Conservation (phyloP, 2,888 invertebrate genomes). For the Macrophya annulata region DNA sequence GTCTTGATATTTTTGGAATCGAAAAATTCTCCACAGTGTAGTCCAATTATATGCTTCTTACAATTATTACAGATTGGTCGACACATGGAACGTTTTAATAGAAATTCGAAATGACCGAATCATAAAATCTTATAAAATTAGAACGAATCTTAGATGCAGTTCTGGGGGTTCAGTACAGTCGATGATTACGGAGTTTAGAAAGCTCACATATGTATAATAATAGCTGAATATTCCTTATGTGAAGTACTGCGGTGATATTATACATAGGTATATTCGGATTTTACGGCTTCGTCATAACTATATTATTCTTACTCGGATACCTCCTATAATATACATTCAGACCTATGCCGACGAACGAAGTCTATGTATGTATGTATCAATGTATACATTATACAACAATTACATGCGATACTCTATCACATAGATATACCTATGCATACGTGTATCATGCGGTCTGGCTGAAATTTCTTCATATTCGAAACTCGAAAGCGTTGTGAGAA, state of each 20-base stretch:
- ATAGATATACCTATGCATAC: too few relatives aligned
- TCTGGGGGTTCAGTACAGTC: neutral
- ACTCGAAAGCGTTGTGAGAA: neutral
- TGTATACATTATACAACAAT: neutral
- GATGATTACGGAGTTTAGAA: neutral
- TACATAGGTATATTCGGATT: neutral
- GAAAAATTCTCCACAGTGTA: neutral
- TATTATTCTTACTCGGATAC: neutral
- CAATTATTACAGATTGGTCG: too few relatives aligned
- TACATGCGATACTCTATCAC: neutral
- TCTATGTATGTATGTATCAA: neutral
- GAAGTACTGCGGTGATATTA: neutral
- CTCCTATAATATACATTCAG: too few relatives aligned
- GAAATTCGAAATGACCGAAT: neutral
- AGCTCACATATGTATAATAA: neutral
- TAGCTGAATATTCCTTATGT: neutral
- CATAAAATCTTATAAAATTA: neutral
- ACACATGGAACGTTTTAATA: too few relatives aligned
- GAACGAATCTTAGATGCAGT: neutral
- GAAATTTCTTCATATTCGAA: neutral
- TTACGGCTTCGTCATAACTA: neutral
- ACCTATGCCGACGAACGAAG: neutral
- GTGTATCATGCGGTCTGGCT: neutral
- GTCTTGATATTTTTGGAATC: neutral
- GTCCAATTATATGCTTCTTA: neutral